phyloP scores from a whole-genome alignment of 2,888 invertebrate species.

The Arctia plantaginis region DNA sequence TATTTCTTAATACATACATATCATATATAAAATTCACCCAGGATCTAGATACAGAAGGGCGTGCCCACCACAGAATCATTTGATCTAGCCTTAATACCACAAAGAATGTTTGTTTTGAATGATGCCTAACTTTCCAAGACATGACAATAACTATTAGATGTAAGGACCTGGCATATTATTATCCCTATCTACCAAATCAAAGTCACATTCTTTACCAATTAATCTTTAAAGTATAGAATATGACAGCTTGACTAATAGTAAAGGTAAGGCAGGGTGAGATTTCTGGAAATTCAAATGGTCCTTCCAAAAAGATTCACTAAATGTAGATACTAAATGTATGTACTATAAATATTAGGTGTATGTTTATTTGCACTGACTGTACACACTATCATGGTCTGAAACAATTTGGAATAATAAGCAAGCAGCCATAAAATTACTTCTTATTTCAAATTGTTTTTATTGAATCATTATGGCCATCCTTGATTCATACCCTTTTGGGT shows the following conservation, averaged over 20 bases:
- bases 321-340: not conserved
- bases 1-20: too few species aligned
- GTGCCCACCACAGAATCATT: not conserved
- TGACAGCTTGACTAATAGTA: not conserved
- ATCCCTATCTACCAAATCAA: too few species aligned
- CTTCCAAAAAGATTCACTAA: too few species aligned
- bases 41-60: too few species aligned
- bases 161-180: too few species aligned
- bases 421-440: not conserved
- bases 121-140: not conserved
- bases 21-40: too few species aligned
- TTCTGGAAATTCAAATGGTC: too few species aligned
- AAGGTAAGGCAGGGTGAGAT: not conserved
- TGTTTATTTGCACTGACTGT: not conserved
- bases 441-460: not conserved
- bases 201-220: too few species aligned
- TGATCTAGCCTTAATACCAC: not conserved
- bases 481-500: slow-evolving; percentile 45
- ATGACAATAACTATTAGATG: too few species aligned
- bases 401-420: not conserved
- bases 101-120: not conserved
- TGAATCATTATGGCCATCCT: slow-evolving; percentile 6
- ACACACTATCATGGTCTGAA: not conserved
- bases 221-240: too few species aligned
- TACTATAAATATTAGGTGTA: not conserved